Evolutionary conservation across 2,113 vertebrate genomes (phyloP).

Genomic region (Heloderma charlesbogerti): DNA sequence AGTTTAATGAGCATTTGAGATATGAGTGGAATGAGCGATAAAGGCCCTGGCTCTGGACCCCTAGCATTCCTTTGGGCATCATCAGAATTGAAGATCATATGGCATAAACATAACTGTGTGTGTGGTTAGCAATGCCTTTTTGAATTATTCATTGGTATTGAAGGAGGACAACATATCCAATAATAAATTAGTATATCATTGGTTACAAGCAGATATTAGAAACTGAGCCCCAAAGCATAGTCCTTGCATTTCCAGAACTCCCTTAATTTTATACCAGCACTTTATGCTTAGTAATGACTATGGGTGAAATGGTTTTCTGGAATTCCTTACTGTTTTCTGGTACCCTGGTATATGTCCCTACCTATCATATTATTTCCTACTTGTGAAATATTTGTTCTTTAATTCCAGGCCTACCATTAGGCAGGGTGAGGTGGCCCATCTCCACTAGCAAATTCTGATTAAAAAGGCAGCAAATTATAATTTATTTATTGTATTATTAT

Average conservation of each 20-base stretch:
- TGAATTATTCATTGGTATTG: neutral
- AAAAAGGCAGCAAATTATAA: neutral
- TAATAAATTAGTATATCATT: neutral
- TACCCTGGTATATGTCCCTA: neutral
- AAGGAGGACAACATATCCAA: neutral
- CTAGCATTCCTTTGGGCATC: slow-evolving; percentile 33
- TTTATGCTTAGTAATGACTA: neutral
- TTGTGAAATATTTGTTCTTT: neutral
- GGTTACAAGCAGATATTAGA: neutral
- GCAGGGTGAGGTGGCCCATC: neutral
- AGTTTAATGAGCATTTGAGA: slow-evolving; percentile 7
- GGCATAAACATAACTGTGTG: neutral
- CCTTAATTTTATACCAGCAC: neutral
- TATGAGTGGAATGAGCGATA: neutral
- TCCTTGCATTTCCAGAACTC: neutral
- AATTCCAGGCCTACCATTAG: neutral
- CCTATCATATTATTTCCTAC: neutral
- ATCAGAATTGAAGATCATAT: neutral
- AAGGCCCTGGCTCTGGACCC: neutral
- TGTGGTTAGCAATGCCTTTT: neutral
- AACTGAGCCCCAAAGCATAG: neutral
- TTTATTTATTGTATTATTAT: neutral
- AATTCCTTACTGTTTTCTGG: neutral
- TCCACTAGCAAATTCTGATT: neutral
- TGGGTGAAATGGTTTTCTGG: neutral